A percentile compares a stretch with the other conserved stretches of the same genome.
phyloP scores from a whole-genome alignment of 2,113 vertebrate genomes.

The Alaudala cheleensis region DNA sequence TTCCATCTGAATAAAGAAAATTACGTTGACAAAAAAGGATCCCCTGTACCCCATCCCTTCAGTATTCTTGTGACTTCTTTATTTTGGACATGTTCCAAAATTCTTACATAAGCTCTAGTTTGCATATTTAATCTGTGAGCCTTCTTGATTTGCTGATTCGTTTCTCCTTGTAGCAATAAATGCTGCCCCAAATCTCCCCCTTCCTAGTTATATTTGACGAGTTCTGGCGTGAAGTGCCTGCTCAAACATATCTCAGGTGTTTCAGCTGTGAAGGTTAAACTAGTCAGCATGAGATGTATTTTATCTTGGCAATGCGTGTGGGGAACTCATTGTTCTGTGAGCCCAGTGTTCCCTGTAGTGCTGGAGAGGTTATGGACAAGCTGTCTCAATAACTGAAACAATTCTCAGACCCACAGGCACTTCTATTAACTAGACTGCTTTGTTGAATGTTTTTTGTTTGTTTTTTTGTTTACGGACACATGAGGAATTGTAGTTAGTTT shows the following conservation, averaged over 20 bases:
- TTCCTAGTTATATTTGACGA: not conserved
- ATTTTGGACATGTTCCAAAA: not conserved
- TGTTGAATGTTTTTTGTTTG: not conserved
- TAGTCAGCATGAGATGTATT: not conserved
- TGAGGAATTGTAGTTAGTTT: not conserved
- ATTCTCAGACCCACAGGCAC: not conserved
- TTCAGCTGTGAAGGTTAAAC: not conserved
- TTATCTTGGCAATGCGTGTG: not conserved
- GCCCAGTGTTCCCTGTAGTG: not conserved
- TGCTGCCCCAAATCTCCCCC: not conserved
- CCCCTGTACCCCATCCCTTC: not conserved
- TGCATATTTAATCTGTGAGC: not conserved
- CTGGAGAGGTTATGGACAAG: not conserved
- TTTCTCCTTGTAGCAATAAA: slow-evolving; percentile 8
- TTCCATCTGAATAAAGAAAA: not conserved
- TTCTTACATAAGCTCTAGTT: slow-evolving; percentile 5
- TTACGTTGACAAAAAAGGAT: not conserved
- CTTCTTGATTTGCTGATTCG: slow-evolving; percentile 6
- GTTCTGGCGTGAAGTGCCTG: not conserved
- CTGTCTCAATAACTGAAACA: not conserved
- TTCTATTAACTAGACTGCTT: not conserved
- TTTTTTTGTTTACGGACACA: not conserved
- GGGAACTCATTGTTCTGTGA: not conserved
- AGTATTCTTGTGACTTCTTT: not conserved
- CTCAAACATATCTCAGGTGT: not conserved